Conservation (phyloP, 2,888 invertebrate genomes). For the Vesta saturnalis region DNA sequence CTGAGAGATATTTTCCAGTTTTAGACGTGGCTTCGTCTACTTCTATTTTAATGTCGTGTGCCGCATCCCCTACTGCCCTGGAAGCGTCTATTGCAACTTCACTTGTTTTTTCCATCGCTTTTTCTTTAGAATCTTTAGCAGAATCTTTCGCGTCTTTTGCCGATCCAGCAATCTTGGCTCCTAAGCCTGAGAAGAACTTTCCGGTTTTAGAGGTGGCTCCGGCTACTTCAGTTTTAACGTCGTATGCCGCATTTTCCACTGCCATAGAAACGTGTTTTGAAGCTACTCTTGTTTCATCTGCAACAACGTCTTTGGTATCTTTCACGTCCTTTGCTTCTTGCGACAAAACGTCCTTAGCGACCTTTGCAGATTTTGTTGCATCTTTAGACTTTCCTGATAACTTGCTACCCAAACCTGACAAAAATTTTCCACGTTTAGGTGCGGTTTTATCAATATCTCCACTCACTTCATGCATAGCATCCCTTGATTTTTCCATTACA, state of each 20-base stretch:
- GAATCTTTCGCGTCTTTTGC: slow-evolving; percentile 26
- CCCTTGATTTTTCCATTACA: slow-evolving; percentile 4
- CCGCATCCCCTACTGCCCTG: slow-evolving; percentile 32
- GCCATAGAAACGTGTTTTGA: slow-evolving; percentile 17
- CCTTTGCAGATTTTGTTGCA: neutral
- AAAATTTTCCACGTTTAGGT: slow-evolving; percentile 22
- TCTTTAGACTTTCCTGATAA: slow-evolving; percentile 17
- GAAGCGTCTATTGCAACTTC: slow-evolving; percentile 34
- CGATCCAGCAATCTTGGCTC: slow-evolving; percentile 32
- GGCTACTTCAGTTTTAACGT: slow-evolving; percentile 13
- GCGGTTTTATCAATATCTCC: slow-evolving; percentile 12
- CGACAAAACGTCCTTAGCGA: neutral
- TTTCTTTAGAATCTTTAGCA: too few species aligned
- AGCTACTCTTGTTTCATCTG: neutral
- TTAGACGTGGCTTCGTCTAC: slow-evolving; percentile 25
- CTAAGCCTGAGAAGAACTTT: slow-evolving; percentile 24
- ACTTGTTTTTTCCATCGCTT: slow-evolving; percentile 42
- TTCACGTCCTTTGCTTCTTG: neutral
- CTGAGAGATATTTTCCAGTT: slow-evolving; percentile 38
- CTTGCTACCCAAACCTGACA: slow-evolving; percentile 23
- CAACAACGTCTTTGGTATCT: neutral
- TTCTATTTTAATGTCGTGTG: slow-evolving; percentile 14
- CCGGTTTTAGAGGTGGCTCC: slow-evolving; percentile 33
- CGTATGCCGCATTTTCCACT: slow-evolving; percentile 26
- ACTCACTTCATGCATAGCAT: slow-evolving; percentile 1